Base-by-base conservation (phyloP, 1,140 invertebrate genomes). In the Lasaia peninsularis region DNA sequence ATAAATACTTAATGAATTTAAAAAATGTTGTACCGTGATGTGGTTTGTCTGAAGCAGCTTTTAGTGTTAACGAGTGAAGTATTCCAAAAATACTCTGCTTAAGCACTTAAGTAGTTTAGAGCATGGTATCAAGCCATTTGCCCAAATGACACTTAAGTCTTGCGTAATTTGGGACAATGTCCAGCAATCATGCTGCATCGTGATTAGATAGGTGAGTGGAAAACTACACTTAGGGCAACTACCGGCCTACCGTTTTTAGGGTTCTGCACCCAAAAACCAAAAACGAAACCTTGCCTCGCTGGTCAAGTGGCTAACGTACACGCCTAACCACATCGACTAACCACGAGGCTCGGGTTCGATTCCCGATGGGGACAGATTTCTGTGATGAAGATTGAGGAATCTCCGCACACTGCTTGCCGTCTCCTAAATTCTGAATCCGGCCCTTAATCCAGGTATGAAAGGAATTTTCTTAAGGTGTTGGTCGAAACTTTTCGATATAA, bases 201-300 rank as follows among this genome's bases (percentile, higher is more conserved):
- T 77, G 74, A 75, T 73, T 69, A 35, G 63, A 56, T 49, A 58
- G 57, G 35, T 33, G 40, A 59, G 55, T 63, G 58, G 52, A 67
- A 65, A 65, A 67, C 65, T 40, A 65, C 8, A 44, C 8, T 44
- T 10, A 18, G 40, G 40, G 40, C 18, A 18, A 44, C 37, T 14
- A 44, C 14, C 1, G 8, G 24, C 24, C 24, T 28, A 28, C 4
- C 8, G 24, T 28, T 2, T 28, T 28, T 28, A 28, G n/a, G n/a
- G n/a, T n/a, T n/a, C n/a, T n/a, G n/a, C n/a, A n/a, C n/a, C n/a
- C n/a, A n/a, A n/a, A n/a, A n/a, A n/a, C n/a, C n/a, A n/a, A n/a
- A n/a, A n/a, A n/a, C n/a, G n/a, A n/a, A n/a, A n/a, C n/a, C n/a
- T n/a, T n/a, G n/a, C n/a, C n/a, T n/a, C n/a, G n/a, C n/a, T n/a